These are phyloP conservation scores for Cremastinae sp. DNA, from an alignment of 2,888 invertebrate genomes.

Conservation along the genomic window DNA sequence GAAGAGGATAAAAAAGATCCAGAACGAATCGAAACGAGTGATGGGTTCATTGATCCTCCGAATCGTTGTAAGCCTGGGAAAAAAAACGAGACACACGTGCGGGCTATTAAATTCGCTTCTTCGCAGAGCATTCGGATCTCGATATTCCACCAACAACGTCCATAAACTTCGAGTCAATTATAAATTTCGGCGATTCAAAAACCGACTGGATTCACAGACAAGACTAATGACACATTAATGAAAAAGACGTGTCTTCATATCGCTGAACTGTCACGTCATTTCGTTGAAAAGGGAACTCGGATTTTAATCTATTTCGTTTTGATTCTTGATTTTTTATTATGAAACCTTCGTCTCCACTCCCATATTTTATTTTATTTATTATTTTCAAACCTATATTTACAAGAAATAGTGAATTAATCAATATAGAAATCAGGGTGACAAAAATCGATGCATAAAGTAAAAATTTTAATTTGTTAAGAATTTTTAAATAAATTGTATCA, in stretches of 20 bases:
- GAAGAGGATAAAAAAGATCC: slow-evolving; percentile 21
- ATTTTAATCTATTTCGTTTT: not conserved
- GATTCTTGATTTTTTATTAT: slow-evolving; percentile 8
- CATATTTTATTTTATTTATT: slow-evolving; percentile 26
- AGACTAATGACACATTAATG: slow-evolving; percentile 26
- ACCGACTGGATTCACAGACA: not conserved
- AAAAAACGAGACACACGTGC: slow-evolving; percentile 50
- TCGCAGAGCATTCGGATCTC: slow-evolving; percentile 25
- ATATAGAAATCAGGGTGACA: too few relatives aligned
- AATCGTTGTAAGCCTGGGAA: slow-evolving; percentile 24
- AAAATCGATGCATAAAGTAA: too few relatives aligned
- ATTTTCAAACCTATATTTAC: too few relatives aligned
- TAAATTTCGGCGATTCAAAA: slow-evolving; percentile 13
- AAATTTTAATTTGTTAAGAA: too few relatives aligned
- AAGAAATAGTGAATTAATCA: too few relatives aligned
- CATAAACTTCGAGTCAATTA: slow-evolving; percentile 10
- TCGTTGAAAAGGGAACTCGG: slow-evolving; percentile 7
- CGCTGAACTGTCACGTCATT: not conserved
- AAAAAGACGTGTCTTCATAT: slow-evolving; percentile 22
- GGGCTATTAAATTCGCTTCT: slow-evolving; percentile 31
- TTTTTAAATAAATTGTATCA: too few relatives aligned
- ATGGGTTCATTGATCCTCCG: slow-evolving; percentile 50
- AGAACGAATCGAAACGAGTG: slow-evolving; percentile 35
- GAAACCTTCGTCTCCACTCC: not conserved
- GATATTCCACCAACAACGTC: too few relatives aligned